Evolutionary conservation across 2,888 invertebrate species (phyloP).

Genomic region (Keiferia lycopersicella): DNA sequence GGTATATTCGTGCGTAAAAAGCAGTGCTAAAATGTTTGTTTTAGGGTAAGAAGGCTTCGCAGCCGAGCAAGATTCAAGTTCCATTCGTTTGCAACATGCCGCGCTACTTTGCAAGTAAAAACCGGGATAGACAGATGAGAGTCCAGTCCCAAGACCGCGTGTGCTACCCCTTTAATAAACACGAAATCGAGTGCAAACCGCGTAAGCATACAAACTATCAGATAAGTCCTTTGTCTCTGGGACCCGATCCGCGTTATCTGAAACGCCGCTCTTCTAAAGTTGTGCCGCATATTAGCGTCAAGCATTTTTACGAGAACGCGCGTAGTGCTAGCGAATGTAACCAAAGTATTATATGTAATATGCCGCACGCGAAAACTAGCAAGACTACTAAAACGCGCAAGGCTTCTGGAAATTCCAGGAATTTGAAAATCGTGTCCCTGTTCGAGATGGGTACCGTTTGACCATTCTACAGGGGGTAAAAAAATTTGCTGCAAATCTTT

Average conservation of each 20-base stretch:
- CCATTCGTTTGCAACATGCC: neutral
- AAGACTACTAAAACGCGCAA: neutral
- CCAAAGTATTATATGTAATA: neutral
- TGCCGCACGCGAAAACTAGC: neutral
- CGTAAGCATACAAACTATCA: neutral
- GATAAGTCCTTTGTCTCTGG: neutral
- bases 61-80: too few species aligned
- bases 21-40: constrained; percentile 17
- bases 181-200: neutral
- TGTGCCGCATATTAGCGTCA: neutral
- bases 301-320: neutral
- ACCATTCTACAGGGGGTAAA: too few species aligned
- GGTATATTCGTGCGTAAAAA: neutral
- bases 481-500: too few species aligned
- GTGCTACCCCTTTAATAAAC: neutral
- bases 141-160: constrained; percentile 12
- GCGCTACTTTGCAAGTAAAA: constrained; percentile 16
- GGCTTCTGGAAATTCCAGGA: neutral
- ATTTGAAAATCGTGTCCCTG: too few species aligned
- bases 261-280: neutral
- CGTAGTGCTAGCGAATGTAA: neutral
- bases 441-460: too few species aligned
- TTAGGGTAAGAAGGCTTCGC: constrained; percentile 10
- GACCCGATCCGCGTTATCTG: neutral
- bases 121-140: neutral